Percentiles rank a stretch among this genome's conserved stretches.
Conservation (phyloP, 2,797 vertebrate genomes). For the Botia almorhae region DNA sequence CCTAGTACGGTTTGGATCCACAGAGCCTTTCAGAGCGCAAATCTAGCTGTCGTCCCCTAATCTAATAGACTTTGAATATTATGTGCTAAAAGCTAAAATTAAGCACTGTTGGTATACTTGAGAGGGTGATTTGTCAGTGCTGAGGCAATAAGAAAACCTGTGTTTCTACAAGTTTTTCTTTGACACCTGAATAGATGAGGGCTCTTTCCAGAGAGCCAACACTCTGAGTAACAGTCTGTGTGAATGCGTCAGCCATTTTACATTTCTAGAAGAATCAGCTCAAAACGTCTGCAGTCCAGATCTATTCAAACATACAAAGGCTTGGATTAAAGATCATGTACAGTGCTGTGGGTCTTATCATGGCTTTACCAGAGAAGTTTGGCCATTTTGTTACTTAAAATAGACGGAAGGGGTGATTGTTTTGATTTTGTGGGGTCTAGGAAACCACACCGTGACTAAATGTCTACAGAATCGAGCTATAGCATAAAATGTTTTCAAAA, state of each 20-base stretch:
- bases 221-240: constrained; percentile 36
- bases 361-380: not conserved
- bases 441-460: constrained; percentile 12
- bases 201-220: constrained; percentile 5
- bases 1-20: not conserved
- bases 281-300: constrained; percentile 30
- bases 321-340: constrained; percentile 32
- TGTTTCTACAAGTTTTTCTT: constrained; percentile 39
- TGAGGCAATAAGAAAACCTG: constrained; percentile 12
- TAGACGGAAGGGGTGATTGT: constrained; percentile 10
- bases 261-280: constrained; percentile 44
- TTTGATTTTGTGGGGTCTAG: not conserved
- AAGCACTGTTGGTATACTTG: not conserved
- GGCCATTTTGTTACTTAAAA: not conserved
- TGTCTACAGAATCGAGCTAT: constrained; percentile 24
- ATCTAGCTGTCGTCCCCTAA: constrained; percentile 1
- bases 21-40: not conserved
- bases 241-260: constrained; percentile 8
- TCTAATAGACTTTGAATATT: constrained; percentile 28
- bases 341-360: constrained; percentile 12
- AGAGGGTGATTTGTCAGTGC: constrained; percentile 8
- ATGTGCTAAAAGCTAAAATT: constrained; percentile 23
- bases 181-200: constrained; percentile 28
- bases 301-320: constrained; percentile 26
- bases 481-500: constrained; percentile 53